Conservation (phyloP, 2,888 invertebrate species). For the Unio pictorum region DNA sequence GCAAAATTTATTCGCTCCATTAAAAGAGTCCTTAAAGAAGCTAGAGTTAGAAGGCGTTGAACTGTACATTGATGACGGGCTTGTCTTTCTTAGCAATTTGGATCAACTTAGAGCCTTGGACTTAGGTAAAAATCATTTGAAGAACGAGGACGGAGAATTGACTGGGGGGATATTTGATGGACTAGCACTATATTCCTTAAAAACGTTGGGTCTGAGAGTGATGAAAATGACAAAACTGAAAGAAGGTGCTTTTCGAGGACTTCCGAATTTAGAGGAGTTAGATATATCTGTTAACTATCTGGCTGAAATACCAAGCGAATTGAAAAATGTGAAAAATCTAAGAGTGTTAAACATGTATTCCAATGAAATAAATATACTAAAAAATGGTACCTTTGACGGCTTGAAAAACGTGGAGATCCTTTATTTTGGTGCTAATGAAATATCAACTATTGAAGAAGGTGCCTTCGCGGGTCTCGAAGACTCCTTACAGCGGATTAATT, state of each 20-base stretch:
- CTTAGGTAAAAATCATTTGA: constrained; percentile 27
- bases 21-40: constrained; percentile 16
- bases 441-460: constrained; percentile 28
- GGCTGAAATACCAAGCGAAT: constrained; percentile 25
- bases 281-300: constrained; percentile 35
- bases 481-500: constrained; percentile 35
- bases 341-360: constrained; percentile 29
- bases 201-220: constrained; percentile 21
- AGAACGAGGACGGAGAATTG: constrained; percentile 24
- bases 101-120: constrained; percentile 23
- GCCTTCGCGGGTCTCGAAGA: constrained; percentile 36
- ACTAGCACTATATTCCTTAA: constrained; percentile 21
- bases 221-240: constrained; percentile 28
- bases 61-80: constrained; percentile 24
- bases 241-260: constrained; percentile 26
- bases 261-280: constrained; percentile 30
- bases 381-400: constrained; percentile 24
- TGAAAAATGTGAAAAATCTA: constrained; percentile 22
- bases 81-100: constrained; percentile 24
- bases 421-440: constrained; percentile 39
- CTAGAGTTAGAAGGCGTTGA: constrained; percentile 25
- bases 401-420: constrained; percentile 29
- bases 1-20: constrained; percentile 17
- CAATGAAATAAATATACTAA: constrained; percentile 27
- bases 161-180: constrained; percentile 24